These are phyloP conservation scores for Philereme vetulata DNA, from an alignment of 2,888 invertebrate species.

Conservation along the genomic window DNA sequence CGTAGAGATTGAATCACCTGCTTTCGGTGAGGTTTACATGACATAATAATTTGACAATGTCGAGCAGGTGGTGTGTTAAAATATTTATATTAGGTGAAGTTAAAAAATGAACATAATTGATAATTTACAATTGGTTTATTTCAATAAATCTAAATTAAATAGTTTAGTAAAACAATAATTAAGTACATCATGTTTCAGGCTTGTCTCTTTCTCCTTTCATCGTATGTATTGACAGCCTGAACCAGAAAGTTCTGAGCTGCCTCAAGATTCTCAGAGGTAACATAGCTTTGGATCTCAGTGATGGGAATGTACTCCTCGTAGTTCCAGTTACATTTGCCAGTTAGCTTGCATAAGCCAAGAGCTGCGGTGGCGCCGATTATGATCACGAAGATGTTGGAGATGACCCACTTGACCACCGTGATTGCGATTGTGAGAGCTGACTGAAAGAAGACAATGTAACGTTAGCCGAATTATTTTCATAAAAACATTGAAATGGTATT, in stretches of 20 bases:
- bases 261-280: slow-evolving; percentile 79
- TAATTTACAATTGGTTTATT: slow-evolving; percentile 9
- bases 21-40: too few relatives aligned
- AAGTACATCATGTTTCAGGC: neutral
- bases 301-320: slow-evolving; percentile 44
- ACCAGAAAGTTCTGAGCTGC: slow-evolving; percentile 75
- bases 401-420: slow-evolving; percentile 47
- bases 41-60: too few relatives aligned
- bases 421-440: slow-evolving; percentile 44
- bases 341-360: slow-evolving; percentile 53
- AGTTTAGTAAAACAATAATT: neutral
- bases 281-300: slow-evolving; percentile 64
- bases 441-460: slow-evolving; percentile 16
- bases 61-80: too few relatives aligned
- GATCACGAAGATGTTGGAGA: slow-evolving; percentile 47
- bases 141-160: slow-evolving; percentile 15
- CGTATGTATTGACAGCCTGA: slow-evolving; percentile 80
- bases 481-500: too few relatives aligned
- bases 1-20: too few relatives aligned
- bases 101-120: too few relatives aligned
- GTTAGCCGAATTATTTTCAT: neutral
- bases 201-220: slow-evolving; percentile 38
- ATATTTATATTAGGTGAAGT: too few relatives aligned
- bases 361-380: slow-evolving; percentile 44
- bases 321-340: slow-evolving; percentile 44